Evolutionary conservation across 2,113 vertebrate genomes (phyloP), one percentile per base, ranked within the genome.

Genomic region (Halcyon senegalensis): DNA sequence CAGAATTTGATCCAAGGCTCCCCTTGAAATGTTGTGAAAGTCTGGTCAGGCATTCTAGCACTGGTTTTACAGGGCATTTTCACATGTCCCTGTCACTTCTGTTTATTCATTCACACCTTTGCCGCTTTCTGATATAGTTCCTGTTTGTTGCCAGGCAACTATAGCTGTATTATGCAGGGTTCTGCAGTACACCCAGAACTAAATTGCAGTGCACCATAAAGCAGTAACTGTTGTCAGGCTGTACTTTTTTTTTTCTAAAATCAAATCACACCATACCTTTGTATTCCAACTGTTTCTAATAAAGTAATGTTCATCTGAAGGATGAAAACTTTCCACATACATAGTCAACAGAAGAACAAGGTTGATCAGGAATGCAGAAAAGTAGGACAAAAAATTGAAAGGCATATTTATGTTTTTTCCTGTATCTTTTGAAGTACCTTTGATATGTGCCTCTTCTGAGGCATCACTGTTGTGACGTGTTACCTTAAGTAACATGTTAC

Each of bases 91-190:
- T 67, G 74, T 82, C 69, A 64, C 90, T 82, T 94, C 48, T 95
- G 92, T 96, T 97, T 96, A 94, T 97, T 91, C 76, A 60, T 96
- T 94, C 80, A 93, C 95, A 95, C 97, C 95, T 96, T 96, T 77
- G 96, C 84, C 87, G 79, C 91, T 96, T 86, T 97, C 88, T 41
- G 56, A 78, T 96, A 79, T 87, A 84, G 89, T 87, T 93, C 89
- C 96, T 96, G 96, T 94, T 96, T 91, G 97, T 98, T 98, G 97
- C 98, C 96, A 98, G 97, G 98, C 98, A 98, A 98, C 97, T 87
- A n/a, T 58, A 83, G 43, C 92, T 93, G 85, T 70, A 43, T 96
- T 91, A 95, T 90, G 94, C 95, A 94, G 88, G 75, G 92, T 77
- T 73, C 95, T 85, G 94, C 94, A 43, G 80, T 89, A 90, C 84